Percentiles rank a stretch among this genome's conserved stretches.
Evolutionary conservation across 2,113 vertebrate genomes (phyloP).

Genomic region (Marcusenius ussheri): DNA sequence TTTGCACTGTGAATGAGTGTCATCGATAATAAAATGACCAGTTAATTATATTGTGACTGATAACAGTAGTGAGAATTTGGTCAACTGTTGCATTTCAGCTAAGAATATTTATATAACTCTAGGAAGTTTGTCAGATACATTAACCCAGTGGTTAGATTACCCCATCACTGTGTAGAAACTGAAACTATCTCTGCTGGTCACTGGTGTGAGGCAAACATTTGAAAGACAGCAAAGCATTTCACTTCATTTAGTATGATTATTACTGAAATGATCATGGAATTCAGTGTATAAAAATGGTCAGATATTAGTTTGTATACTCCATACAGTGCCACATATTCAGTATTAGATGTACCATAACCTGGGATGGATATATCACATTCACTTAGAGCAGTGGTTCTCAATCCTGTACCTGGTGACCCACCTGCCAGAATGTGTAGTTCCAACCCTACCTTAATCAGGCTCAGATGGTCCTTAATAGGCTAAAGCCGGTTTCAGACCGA

Average conservation of each 20-base stretch:
- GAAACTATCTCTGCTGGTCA: not conserved
- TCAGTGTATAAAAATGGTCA: not conserved
- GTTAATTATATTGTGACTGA: not conserved
- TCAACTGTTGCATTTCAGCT: not conserved
- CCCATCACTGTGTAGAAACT: not conserved
- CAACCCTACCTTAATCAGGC: too few species aligned
- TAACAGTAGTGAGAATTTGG: not conserved
- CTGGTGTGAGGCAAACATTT: not conserved
- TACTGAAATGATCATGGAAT: not conserved
- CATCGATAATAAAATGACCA: not conserved
- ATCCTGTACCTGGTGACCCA: too few species aligned
- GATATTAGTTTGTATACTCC: not conserved
- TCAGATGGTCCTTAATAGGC: too few species aligned
- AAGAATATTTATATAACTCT: not conserved
- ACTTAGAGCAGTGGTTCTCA: not conserved
- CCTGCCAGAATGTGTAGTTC: too few species aligned
- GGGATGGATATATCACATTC: not conserved
- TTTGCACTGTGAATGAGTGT: not conserved
- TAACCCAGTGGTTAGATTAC: not conserved
- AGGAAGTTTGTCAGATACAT: not conserved
- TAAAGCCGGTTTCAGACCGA: too few species aligned
- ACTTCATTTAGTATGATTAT: not conserved
- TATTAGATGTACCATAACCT: not conserved
- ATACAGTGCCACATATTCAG: not conserved
- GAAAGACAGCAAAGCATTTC: not conserved